Conservation (phyloP, 2,113 vertebrate genomes). For the Thryonomys swinderianus region DNA sequence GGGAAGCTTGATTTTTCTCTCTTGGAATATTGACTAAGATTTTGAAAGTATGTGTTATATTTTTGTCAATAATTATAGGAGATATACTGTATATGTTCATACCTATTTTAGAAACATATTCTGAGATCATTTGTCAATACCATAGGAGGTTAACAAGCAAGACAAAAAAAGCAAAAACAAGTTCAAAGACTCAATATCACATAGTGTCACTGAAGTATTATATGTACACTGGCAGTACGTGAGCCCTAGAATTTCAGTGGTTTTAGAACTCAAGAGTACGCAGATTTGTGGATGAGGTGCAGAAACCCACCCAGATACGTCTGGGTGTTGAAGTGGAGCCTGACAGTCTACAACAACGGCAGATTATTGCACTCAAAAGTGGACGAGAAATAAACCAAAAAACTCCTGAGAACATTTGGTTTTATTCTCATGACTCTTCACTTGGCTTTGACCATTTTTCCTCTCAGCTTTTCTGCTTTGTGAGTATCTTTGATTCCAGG, state of each 20-base stretch:
- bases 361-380: background rate
- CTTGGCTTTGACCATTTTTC: slow-evolving; percentile 45
- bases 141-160: background rate
- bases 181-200: background rate
- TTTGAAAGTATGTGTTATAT: background rate
- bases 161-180: background rate
- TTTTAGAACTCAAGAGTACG: background rate
- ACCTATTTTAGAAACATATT: background rate
- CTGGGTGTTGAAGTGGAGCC: background rate
- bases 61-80: background rate
- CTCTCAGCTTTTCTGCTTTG: background rate
- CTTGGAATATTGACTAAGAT: background rate
- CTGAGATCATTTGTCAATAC: background rate
- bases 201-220: background rate
- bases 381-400: background rate
- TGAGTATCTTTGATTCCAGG: slow-evolving; percentile 24
- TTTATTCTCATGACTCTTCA: background rate
- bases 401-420: background rate
- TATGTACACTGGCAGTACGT: background rate
- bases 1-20: background rate
- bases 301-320: background rate
- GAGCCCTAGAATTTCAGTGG: background rate
- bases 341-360: background rate
- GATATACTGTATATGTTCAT: background rate
- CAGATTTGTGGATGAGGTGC: background rate